phyloP scores from a whole-genome alignment of 2,113 vertebrate species.

The Ursus arctos region DNA sequence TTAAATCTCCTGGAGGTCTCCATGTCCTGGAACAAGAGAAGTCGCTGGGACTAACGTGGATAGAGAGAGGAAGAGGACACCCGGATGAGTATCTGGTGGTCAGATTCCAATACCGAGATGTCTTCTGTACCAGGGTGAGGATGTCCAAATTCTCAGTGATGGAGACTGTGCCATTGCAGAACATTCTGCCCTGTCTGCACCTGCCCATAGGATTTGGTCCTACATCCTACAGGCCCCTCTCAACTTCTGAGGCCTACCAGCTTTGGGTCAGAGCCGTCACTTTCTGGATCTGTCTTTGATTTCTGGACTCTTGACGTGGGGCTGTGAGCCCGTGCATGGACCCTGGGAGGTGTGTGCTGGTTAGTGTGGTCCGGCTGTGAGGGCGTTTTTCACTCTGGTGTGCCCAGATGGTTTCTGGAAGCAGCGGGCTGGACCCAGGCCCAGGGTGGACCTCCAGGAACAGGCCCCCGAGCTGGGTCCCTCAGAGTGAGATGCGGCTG shows the following conservation, averaged over 20 bases:
- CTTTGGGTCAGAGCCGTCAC: background rate
- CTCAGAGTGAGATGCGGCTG: fast-evolving
- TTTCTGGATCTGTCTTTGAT: background rate
- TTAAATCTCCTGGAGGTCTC: background rate
- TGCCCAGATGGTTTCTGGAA: background rate
- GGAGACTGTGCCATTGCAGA: background rate
- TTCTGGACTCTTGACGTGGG: background rate
- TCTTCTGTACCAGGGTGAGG: background rate
- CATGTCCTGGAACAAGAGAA: background rate
- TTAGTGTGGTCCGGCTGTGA: background rate
- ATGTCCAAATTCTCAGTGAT: background rate
- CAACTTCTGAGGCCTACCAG: background rate
- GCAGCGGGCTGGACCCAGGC: background rate
- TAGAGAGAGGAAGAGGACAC: background rate
- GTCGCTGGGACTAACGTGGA: background rate
- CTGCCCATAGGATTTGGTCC: background rate
- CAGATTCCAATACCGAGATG: background rate
- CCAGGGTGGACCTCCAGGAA: background rate
- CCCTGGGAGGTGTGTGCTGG: no score
- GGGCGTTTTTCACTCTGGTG: background rate
- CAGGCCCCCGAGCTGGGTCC: background rate
- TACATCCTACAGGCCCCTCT: no score
- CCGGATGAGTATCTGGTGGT: background rate
- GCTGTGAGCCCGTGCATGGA: background rate
- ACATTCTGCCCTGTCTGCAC: background rate